Evolutionary conservation across 2,113 vertebrate species (phyloP).

Genomic region (Petrocephalus zakoni): DNA sequence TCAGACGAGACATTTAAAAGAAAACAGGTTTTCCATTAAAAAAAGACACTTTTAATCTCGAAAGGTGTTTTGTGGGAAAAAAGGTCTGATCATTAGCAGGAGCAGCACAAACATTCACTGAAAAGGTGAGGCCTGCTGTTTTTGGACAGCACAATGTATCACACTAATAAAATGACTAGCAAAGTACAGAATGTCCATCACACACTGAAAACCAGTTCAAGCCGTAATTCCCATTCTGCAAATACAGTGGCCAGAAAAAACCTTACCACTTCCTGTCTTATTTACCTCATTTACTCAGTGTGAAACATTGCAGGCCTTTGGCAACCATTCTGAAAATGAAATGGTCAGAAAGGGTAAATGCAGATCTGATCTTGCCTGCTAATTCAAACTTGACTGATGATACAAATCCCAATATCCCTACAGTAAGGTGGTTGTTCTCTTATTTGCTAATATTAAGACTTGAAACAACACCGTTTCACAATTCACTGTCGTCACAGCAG

Average conservation of each 20-base stretch:
- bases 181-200: background rate
- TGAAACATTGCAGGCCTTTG: background rate
- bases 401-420: background rate
- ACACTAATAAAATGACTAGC: background rate
- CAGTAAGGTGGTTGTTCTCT: background rate
- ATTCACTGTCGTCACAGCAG: constrained; percentile 3
- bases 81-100: background rate
- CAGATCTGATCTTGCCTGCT: background rate
- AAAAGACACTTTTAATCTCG: constrained; percentile 10
- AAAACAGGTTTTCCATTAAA: background rate
- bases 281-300: background rate
- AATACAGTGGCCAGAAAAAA: background rate
- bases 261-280: background rate
- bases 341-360: background rate
- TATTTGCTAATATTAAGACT: background rate
- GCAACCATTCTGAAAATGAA: background rate
- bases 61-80: background rate
- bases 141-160: background rate
- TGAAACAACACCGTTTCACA: background rate
- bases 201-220: background rate
- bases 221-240: background rate
- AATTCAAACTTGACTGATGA: background rate
- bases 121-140: background rate
- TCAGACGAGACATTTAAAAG: background rate
- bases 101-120: background rate